Percentiles rank a stretch among this genome's conserved stretches.
Conservation (phyloP, 2,113 vertebrate genomes). For the Cyphomyrus discorhynchus region DNA sequence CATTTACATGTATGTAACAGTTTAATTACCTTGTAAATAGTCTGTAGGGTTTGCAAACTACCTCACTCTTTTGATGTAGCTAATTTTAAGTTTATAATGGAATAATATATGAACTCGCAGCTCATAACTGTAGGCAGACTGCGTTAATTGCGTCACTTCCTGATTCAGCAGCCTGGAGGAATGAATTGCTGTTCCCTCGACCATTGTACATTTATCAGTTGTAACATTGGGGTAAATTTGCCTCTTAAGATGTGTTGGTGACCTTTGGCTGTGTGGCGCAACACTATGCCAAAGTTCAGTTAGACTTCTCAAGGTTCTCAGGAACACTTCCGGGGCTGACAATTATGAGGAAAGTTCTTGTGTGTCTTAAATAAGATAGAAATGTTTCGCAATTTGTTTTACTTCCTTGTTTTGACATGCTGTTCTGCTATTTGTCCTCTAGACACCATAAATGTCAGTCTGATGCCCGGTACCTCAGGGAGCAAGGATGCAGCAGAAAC, state of each 20-base stretch:
- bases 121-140: not conserved
- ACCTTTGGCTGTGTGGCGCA: not conserved
- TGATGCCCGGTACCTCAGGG: conserved; percentile 17
- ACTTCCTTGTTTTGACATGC: too few species aligned
- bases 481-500: conserved; percentile 61
- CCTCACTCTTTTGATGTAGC: too few species aligned
- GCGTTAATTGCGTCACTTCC: not conserved
- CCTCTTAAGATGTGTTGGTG: not conserved
- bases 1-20: too few species aligned
- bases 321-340: not conserved
- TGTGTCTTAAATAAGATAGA: not conserved
- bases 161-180: not conserved
- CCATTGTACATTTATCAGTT: not conserved
- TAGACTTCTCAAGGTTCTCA: not conserved
- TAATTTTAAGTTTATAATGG: too few species aligned
- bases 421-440: not conserved
- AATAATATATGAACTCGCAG: not conserved
- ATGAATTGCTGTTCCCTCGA: not conserved
- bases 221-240: not conserved
- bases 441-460: conserved; percentile 17
- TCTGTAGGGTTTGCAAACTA: too few species aligned
- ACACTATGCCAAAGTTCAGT: not conserved
- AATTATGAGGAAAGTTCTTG: not conserved
- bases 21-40: too few species aligned
- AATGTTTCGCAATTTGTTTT: not conserved